Evolutionary conservation across 2,113 vertebrate genomes (phyloP).

Genomic region (Colossoma macropomum): DNA sequence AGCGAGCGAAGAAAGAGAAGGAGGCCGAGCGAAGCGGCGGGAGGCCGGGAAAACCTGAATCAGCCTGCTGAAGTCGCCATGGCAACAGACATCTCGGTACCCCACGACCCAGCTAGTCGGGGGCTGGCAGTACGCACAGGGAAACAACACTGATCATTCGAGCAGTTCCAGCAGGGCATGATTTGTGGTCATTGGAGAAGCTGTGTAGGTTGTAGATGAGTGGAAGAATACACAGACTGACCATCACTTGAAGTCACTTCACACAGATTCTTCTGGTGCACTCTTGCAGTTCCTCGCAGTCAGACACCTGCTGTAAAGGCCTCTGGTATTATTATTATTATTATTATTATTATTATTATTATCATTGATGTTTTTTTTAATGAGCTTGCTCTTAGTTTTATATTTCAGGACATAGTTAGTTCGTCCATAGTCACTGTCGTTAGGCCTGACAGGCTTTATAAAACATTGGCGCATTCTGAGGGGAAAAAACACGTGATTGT

Average conservation of each 20-base stretch:
- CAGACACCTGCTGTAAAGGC: not conserved
- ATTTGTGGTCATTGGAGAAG: not conserved
- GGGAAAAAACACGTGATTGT: too few relatives aligned
- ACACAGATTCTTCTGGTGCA: not conserved
- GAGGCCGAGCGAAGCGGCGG: constrained; percentile 74
- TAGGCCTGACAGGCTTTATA: too few relatives aligned
- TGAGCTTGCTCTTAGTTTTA: constrained; percentile 9
- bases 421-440: not conserved
- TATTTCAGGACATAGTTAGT: not conserved
- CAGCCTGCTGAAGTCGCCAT: constrained; percentile 70
- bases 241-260: not conserved
- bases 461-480: too few relatives aligned
- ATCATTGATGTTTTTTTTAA: not conserved
- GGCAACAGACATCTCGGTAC: not conserved
- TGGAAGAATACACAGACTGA: not conserved
- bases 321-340: not conserved
- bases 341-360: not conserved
- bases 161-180: not conserved
- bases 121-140: not conserved
- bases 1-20: constrained; percentile 76
- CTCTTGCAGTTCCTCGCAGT: not conserved
- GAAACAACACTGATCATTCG: not conserved
- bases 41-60: constrained; percentile 73
- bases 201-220: not conserved
- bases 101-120: not conserved